phyloP scores from a whole-genome alignment of 1,140 invertebrate genomes.

The Pachyrhynchus sulphureomaculatus region DNA sequence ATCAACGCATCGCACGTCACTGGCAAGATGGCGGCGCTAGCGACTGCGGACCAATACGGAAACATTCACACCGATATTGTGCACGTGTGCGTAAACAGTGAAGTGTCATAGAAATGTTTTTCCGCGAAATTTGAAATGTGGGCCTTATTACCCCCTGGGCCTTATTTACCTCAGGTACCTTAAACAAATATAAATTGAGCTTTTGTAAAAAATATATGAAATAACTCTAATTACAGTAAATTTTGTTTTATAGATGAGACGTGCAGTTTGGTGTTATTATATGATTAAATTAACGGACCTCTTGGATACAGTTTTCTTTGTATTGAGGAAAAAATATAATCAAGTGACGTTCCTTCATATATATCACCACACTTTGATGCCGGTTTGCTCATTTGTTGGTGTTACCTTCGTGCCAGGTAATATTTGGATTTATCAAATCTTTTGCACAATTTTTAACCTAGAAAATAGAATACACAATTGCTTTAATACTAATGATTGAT shows the following conservation, averaged over 20 bases:
- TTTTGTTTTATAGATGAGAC: constrained; percentile 58
- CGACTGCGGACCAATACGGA: too few relatives aligned
- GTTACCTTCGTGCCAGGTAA: constrained; percentile 71
- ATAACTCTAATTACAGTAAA: neutral
- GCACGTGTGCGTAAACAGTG: too few relatives aligned
- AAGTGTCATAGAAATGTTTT: too few relatives aligned
- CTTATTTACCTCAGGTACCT: too few relatives aligned
- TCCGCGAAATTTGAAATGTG: too few relatives aligned
- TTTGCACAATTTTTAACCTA: too few relatives aligned
- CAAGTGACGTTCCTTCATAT: constrained; percentile 77
- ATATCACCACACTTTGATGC: constrained; percentile 74
- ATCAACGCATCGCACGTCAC: too few relatives aligned
- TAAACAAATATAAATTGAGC: neutral
- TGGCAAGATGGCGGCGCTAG: too few relatives aligned
- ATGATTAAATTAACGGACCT: constrained; percentile 64
- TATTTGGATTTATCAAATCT: neutral
- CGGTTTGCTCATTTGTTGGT: constrained; percentile 79
- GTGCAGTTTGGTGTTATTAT: constrained; percentile 65
- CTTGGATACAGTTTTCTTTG: constrained; percentile 75
- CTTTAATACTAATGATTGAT: too few relatives aligned
- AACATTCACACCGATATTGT: too few relatives aligned
- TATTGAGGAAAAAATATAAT: constrained; percentile 74
- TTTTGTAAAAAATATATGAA: neutral
- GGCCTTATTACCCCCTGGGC: too few relatives aligned
- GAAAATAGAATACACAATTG: too few relatives aligned